Evolutionary conservation across 2,797 vertebrate species (phyloP).

Genomic region (Poecile montanus): DNA sequence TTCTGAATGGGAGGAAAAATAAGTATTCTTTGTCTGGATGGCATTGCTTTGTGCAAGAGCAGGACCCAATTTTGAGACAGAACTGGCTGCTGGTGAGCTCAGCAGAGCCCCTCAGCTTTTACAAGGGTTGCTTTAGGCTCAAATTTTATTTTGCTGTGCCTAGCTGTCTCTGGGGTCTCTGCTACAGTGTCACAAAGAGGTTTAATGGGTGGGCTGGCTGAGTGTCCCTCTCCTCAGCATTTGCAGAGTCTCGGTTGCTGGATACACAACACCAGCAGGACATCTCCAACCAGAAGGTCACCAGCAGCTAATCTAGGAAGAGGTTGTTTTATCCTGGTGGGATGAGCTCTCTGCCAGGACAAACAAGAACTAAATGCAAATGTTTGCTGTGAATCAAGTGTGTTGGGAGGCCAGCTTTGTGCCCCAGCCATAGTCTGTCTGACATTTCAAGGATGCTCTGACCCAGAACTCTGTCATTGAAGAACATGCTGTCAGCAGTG

Average conservation of each 20-base stretch:
- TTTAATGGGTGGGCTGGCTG: neutral
- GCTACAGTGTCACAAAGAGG: neutral
- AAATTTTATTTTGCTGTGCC: accelerated
- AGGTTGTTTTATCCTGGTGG: neutral
- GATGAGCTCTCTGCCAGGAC: neutral
- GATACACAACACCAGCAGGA: neutral
- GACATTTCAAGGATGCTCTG: neutral
- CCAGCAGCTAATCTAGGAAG: neutral
- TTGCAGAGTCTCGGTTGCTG: neutral
- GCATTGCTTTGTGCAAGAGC: neutral
- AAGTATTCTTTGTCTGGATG: neutral
- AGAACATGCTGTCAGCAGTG: neutral
- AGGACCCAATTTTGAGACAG: neutral
- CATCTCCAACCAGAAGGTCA: neutral
- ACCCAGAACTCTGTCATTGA: neutral
- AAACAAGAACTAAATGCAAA: neutral
- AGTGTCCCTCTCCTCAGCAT: neutral
- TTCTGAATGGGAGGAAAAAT: neutral
- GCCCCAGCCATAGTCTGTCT: neutral
- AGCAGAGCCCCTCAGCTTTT: neutral
- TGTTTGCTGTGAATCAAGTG: neutral
- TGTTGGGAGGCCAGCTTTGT: neutral
- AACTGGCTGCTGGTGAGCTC: neutral
- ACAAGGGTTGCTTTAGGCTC: neutral
- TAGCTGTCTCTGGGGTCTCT: neutral